These are phyloP conservation scores for Ellobium chinense DNA, from an alignment of 2,888 invertebrate genomes.

Conservation along the genomic window DNA sequence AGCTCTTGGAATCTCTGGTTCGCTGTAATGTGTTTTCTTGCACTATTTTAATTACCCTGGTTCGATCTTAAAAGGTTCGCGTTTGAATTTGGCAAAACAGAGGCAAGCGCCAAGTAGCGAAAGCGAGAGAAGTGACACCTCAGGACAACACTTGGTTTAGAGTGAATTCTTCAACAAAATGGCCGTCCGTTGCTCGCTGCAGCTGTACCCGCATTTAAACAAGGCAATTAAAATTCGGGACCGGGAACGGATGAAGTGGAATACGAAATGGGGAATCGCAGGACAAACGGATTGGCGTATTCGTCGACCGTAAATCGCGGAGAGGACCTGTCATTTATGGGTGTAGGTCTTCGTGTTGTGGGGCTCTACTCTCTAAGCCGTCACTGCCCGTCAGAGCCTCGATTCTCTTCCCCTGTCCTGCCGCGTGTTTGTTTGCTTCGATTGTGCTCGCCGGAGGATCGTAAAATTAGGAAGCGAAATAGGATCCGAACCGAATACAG, in stretches of 20 bases:
- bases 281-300: neutral
- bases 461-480: constrained; percentile 23
- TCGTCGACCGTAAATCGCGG: neutral
- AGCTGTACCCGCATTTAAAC: neutral
- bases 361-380: neutral
- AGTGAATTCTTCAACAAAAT: neutral
- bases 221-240: constrained; percentile 27
- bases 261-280: neutral
- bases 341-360: neutral
- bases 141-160: neutral
- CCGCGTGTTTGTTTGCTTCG: constrained; percentile 21
- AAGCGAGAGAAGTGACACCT: neutral
- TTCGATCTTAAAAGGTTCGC: neutral
- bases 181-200: neutral
- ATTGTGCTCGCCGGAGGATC: constrained; percentile 8
- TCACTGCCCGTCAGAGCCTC: no score
- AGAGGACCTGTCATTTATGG: neutral
- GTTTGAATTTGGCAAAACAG: neutral
- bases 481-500: constrained; percentile 15
- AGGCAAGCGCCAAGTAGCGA: neutral
- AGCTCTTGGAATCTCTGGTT: neutral
- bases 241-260: neutral
- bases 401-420: neutral
- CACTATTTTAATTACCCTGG: neutral
- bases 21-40: neutral